phyloP scores from a whole-genome alignment of 2,797 vertebrate genomes.

The Fratercula arctica region DNA sequence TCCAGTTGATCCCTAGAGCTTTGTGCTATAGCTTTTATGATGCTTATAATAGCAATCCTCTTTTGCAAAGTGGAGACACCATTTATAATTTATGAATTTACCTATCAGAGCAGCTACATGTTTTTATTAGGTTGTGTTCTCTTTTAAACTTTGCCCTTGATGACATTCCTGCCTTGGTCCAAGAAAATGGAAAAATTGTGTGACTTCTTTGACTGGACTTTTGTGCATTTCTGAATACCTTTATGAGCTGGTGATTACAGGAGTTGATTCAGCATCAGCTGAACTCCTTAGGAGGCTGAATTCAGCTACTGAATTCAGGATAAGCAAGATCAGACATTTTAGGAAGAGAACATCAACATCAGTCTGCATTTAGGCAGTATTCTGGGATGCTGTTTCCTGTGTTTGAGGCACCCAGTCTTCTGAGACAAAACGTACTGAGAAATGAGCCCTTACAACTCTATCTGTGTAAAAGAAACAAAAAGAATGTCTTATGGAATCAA shows the following conservation, averaged over 20 bases:
- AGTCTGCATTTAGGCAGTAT: neutral
- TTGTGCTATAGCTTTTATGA: neutral
- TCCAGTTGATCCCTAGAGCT: neutral
- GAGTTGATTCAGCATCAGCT: neutral
- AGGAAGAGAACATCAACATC: neutral
- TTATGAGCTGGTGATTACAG: neutral
- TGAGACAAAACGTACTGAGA: conserved; percentile 23
- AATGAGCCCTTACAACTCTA: neutral
- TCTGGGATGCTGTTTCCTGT: neutral
- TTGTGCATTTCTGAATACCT: neutral
- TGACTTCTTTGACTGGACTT: neutral
- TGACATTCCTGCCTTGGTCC: neutral
- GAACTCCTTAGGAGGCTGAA: neutral
- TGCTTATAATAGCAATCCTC: neutral
- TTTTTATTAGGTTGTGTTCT: neutral
- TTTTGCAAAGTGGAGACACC: neutral
- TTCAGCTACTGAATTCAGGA: neutral
- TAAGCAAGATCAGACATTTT: neutral
- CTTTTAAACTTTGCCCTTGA: neutral
- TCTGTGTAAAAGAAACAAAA: neutral
- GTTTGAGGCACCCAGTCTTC: neutral
- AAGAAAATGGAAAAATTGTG: neutral
- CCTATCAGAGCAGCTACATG: neutral
- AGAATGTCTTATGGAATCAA: neutral
- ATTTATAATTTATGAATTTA: neutral